Percentiles rank a stretch among this genome's conserved stretches.
Evolutionary conservation across 2,113 vertebrate species (phyloP).

Genomic region (Recurvirostra avosetta): DNA sequence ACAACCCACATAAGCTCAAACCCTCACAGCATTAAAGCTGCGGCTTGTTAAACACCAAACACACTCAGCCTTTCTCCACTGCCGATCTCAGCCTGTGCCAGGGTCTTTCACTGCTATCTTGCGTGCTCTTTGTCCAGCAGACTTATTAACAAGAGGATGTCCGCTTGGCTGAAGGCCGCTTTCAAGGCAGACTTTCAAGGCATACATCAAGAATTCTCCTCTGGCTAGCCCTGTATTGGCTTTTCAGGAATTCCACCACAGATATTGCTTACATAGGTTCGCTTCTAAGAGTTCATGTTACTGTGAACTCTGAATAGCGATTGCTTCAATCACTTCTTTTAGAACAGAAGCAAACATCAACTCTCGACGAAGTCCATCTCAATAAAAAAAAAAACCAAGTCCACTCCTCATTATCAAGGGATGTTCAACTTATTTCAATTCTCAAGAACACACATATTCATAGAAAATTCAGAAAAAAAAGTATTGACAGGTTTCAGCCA

Average conservation of each 20-base stretch:
- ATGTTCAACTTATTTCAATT: background rate
- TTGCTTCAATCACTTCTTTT: background rate
- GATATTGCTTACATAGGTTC: background rate
- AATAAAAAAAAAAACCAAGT: background rate
- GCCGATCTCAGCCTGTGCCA: background rate
- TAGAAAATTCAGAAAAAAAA: background rate
- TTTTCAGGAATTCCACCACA: background rate
- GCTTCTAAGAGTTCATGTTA: background rate
- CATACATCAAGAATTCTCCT: background rate
- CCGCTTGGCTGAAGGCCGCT: background rate
- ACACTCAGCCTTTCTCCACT: background rate
- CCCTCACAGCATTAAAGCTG: background rate
- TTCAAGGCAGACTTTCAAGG: background rate
- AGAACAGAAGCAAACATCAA: background rate
- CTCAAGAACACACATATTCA: background rate
- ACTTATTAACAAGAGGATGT: background rate
- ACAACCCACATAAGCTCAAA: background rate
- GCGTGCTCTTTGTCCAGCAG: background rate
- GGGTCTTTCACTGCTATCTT: background rate
- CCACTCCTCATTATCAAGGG: background rate
- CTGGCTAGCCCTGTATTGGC: background rate
- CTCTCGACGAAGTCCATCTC: background rate
- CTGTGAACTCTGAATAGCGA: background rate
- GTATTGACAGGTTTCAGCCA: background rate
- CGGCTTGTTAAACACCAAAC: background rate